These are phyloP conservation scores for Theonella swinhoei DNA, from an alignment of 37 sponge, comb jelly and placozoan genomes.

Conservation along the genomic window DNA sequence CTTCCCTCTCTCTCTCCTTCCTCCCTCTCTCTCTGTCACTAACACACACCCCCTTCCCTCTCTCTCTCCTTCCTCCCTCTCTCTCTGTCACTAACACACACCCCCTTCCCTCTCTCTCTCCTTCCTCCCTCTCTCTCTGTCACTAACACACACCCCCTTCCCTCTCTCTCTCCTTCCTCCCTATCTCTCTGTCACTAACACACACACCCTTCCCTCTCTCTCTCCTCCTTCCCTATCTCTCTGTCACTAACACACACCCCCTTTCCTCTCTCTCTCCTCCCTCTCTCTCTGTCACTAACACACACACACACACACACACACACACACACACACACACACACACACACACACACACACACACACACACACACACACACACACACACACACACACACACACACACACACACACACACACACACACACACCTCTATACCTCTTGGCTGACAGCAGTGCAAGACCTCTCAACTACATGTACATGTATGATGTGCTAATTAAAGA, in stretches of 20 bases:
- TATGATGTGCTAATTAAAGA: no score
- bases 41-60: background rate
- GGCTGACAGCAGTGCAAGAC: no score
- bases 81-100: background rate
- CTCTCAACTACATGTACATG: no score
- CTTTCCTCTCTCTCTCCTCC: background rate
- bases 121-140: background rate
- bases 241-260: background rate
- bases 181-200: background rate
- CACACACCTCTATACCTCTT: background rate
- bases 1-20: background rate
- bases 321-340: slow-evolving; percentile 36
- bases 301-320: background rate
- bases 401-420: background rate
- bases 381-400: background rate
- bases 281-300: background rate
- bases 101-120: background rate
- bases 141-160: background rate
- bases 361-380: slow-evolving; percentile 22
- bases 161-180: background rate
- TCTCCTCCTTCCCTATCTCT: background rate
- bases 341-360: slow-evolving; percentile 36
- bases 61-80: no score
- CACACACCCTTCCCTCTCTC: background rate
- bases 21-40: background rate